phyloP scores from a whole-genome alignment of 2,888 invertebrate genomes.

The Leucophenga montana region DNA sequence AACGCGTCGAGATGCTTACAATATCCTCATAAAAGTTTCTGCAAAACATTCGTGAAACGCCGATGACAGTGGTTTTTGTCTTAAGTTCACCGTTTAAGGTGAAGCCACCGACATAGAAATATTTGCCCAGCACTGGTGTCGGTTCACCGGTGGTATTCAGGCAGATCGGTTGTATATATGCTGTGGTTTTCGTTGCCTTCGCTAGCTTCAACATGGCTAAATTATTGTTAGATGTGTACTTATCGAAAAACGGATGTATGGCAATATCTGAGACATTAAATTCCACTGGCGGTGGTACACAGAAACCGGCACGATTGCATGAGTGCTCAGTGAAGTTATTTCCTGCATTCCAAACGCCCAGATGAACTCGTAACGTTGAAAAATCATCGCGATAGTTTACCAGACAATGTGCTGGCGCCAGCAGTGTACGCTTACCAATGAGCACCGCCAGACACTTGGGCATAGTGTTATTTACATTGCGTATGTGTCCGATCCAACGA shows the following conservation, averaged over 20 bases:
- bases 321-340: background rate
- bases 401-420: too few species aligned
- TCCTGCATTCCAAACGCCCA: background rate
- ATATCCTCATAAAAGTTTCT: background rate
- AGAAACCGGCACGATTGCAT: constrained; percentile 9
- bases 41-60: background rate
- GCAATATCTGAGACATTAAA: constrained; percentile 12
- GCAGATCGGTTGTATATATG: constrained; percentile 12
- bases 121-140: background rate
- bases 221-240: constrained; percentile 9
- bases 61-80: background rate
- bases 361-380: background rate
- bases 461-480: too few species aligned
- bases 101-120: constrained; percentile 19
- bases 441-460: too few species aligned
- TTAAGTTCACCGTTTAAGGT: background rate
- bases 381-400: background rate
- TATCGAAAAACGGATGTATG: constrained; percentile 11
- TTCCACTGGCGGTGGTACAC: background rate
- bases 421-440: too few species aligned
- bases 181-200: background rate
- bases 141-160: background rate
- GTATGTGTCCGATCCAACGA: too few species aligned
- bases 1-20: background rate
- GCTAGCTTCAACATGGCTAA: constrained; percentile 9